phyloP scores from a whole-genome alignment of 2,113 vertebrate genomes.

The Sylvicapra grimmia region DNA sequence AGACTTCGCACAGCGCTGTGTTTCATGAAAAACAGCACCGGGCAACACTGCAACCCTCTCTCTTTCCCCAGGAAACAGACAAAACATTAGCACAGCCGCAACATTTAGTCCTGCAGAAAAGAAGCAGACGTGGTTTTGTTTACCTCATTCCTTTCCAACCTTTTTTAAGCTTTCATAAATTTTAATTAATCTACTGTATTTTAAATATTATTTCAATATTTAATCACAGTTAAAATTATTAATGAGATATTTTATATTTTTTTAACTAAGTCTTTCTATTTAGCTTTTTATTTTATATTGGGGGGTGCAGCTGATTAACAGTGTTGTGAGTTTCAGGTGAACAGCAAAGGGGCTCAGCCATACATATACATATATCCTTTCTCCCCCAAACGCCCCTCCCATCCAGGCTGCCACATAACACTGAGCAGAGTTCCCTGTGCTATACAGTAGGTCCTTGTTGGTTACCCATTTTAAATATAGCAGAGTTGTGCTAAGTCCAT shows the following conservation, averaged over 20 bases:
- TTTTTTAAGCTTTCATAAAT: neutral
- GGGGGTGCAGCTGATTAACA: neutral
- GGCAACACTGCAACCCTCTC: neutral
- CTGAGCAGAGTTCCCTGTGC: neutral
- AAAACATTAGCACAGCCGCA: neutral
- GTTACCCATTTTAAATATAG: neutral
- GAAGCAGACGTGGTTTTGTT: neutral
- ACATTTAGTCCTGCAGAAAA: neutral
- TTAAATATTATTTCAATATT: neutral
- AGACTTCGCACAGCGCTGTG: rapidly evolving
- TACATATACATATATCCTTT: neutral
- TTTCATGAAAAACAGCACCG: neutral
- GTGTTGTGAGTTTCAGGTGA: neutral
- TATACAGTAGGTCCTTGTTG: neutral
- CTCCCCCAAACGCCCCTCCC: neutral
- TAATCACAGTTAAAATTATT: neutral
- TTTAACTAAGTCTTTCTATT: neutral
- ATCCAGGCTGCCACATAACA: neutral
- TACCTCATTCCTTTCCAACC: neutral
- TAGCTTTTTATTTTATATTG: neutral
- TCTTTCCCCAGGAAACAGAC: neutral
- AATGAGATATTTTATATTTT: neutral
- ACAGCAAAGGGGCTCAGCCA: neutral
- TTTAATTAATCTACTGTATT: neutral
- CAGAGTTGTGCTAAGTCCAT: neutral